phyloP scores from a whole-genome alignment of 2,888 invertebrate species.

The Drosophila paucipuncta region DNA sequence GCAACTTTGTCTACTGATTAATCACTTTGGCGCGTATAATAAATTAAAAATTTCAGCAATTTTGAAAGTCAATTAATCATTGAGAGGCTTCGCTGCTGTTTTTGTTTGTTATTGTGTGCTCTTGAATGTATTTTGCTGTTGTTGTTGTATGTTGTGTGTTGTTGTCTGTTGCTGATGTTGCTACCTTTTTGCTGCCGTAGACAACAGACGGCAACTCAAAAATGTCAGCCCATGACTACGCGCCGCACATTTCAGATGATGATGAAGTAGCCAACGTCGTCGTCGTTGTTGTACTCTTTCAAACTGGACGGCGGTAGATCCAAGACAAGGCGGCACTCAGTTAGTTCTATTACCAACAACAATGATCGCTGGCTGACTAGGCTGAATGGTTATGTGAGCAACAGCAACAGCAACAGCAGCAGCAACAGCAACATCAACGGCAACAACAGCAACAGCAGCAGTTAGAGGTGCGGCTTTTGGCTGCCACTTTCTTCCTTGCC shows the following conservation, averaged over 20 bases:
- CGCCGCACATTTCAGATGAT: slow-evolving; percentile 75
- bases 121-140: slow-evolving; percentile 48
- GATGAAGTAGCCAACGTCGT: slow-evolving; percentile 71
- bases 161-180: slow-evolving; percentile 42
- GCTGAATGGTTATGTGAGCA: slow-evolving; percentile 37
- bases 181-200: slow-evolving; percentile 72
- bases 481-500: slow-evolving; percentile 60
- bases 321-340: slow-evolving; percentile 59
- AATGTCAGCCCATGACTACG: slow-evolving; percentile 76
- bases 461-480: slow-evolving; percentile 53
- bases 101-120: slow-evolving; percentile 56
- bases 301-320: slow-evolving; percentile 58
- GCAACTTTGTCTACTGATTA: slow-evolving; percentile 80
- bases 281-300: slow-evolving; percentile 4
- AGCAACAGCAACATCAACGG: slow-evolving; percentile 2
- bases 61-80: slow-evolving; percentile 86
- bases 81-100: slow-evolving; percentile 68
- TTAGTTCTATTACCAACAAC: slow-evolving; percentile 40
- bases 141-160: slow-evolving; percentile 23
- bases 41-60: slow-evolving; percentile 86
- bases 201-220: slow-evolving; percentile 64
- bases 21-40: slow-evolving; percentile 84
- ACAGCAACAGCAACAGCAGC: slow-evolving; percentile 31
- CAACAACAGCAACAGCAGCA: slow-evolving; percentile 41
- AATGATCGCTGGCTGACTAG: slow-evolving; percentile 40